These are phyloP conservation scores for Eugnorisma glareosa DNA, from an alignment of 2,888 invertebrate species.

Conservation along the genomic window DNA sequence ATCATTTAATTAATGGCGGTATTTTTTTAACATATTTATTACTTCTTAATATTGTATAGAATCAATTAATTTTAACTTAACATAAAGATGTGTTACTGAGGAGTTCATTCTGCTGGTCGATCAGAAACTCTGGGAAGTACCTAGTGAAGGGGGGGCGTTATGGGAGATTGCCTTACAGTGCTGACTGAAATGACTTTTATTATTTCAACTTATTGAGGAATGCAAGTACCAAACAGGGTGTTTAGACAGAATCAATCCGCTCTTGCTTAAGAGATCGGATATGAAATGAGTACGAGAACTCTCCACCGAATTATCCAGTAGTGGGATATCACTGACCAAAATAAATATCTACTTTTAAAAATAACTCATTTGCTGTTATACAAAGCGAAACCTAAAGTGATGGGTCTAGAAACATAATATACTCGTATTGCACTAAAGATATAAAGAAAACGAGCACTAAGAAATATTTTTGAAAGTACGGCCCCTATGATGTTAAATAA, in stretches of 20 bases:
- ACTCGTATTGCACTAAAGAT: neutral
- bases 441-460: neutral
- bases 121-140: neutral
- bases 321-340: neutral
- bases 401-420: neutral
- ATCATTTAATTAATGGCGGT: neutral
- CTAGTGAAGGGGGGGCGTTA: neutral
- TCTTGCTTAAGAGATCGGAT: neutral
- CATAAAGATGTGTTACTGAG: neutral
- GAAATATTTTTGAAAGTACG: neutral
- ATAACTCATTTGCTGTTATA: neutral
- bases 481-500: no score
- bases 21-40: neutral
- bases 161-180: neutral
- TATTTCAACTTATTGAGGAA: neutral
- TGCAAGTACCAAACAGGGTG: neutral
- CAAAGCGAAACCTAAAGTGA: neutral
- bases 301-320: neutral
- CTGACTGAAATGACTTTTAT: neutral
- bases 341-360: neutral
- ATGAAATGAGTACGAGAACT: neutral
- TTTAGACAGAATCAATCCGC: neutral
- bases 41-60: neutral
- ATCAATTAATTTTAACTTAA: neutral
- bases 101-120: neutral